Base-by-base conservation (phyloP, 2,888 invertebrate species). In the Melieria picta region DNA sequence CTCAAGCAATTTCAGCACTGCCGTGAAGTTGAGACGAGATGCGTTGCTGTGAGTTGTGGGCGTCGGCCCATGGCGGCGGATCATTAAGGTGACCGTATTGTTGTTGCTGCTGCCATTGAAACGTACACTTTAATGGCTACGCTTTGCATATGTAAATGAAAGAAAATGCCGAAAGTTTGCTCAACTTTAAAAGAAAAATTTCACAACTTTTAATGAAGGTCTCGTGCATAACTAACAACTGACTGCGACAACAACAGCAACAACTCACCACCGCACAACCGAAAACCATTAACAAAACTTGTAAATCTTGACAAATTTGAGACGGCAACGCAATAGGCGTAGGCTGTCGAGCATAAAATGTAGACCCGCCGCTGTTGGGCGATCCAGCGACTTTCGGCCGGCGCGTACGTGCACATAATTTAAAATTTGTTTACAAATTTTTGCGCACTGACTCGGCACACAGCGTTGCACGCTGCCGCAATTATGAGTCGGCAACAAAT, bases 381-480 rank as follows among this genome's bases (percentile, higher is more conserved):
- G 11, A 45, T 64, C n/a, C 50, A 13, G 30, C 64, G 52, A 65
- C 7, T 65, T 65, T 65, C 10, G n/a, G n/a, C 11, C 42, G 43
- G n/a, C 48, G 16, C n/a, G 50, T 43, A 67, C 67, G 67, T 67
- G 67, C 58, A 30, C 67, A 58, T 58, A 67, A 67, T 60, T 13
- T 57, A 56, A 58, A 52, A 52, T 52, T 52, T 7, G 9, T 52
- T 52, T 52, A 7, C n/a, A 52, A 52, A n/a, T 7, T 52, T 5
- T 7, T n/a, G n/a, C 52, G 10, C 30, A 30, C 30, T 30, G 30
- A 30, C 30, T 30, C 30, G 30, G 30, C 30, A 30, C 30, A 30
- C 30, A 30, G 11, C 52, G 4, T 52, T 52, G 6, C 52, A 52
- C 10, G 5, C 7, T 7, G 13, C 52, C 6, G 13, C 10, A 5